A percentile compares a stretch with the other conserved stretches of the same genome.
Evolutionary conservation across 1,140 invertebrate species (phyloP).

Genomic region (Drosophila tropicalis): DNA sequence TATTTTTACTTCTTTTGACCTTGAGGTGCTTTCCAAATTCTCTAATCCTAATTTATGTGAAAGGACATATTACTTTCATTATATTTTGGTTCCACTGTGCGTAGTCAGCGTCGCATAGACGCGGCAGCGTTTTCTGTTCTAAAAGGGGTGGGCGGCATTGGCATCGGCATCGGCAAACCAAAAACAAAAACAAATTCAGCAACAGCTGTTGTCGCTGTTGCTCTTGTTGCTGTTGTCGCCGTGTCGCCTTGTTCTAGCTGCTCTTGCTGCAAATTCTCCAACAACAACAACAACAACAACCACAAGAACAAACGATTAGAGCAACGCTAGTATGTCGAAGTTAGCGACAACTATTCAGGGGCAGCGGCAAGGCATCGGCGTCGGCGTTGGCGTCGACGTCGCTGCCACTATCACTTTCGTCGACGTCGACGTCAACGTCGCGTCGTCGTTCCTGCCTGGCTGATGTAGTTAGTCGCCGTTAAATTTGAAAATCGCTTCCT

Average conservation of each 20-base stretch:
- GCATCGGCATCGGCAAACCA: slow-evolving; percentile 30
- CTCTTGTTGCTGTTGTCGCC: slow-evolving; percentile 20
- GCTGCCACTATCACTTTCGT: neutral
- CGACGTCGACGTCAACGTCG: neutral
- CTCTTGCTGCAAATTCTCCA: slow-evolving; percentile 41
- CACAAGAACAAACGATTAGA: slow-evolving; percentile 17
- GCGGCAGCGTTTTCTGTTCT: neutral
- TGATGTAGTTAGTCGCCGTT: slow-evolving; percentile 17
- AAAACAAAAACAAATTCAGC: slow-evolving; percentile 45
- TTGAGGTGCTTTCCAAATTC: no score
- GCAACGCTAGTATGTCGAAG: neutral
- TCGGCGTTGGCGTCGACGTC: neutral
- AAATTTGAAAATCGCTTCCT: slow-evolving; percentile 17
- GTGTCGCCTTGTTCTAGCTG: slow-evolving; percentile 21
- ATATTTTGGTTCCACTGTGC: neutral
- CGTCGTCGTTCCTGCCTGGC: neutral
- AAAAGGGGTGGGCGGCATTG: slow-evolving; percentile 9
- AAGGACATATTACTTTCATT: neutral
- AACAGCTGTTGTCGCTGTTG: slow-evolving; percentile 47
- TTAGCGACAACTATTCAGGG: slow-evolving; percentile 1
- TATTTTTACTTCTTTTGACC: no score
- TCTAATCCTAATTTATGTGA: no score
- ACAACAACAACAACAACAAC: slow-evolving; percentile 24
- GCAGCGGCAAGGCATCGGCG: neutral
- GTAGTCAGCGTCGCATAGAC: neutral